Conservation (phyloP, 2,888 invertebrate genomes). For the Drosophila antonietae region DNA sequence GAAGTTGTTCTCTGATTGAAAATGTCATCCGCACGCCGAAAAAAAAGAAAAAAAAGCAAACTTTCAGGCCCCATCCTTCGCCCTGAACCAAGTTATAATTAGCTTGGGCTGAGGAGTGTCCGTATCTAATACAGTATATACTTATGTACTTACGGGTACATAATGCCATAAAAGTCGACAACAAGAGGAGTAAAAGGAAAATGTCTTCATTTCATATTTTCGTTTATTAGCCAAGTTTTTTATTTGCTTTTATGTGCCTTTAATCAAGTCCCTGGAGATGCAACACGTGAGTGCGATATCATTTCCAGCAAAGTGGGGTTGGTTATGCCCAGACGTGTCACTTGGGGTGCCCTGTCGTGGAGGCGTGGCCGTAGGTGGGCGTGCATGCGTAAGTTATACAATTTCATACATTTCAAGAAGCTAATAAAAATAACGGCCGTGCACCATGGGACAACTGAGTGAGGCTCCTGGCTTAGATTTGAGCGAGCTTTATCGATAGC, state of each 20-base stretch:
- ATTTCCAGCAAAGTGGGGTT: conserved; percentile 52
- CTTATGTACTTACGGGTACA: conserved; percentile 23
- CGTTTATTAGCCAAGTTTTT: conserved; percentile 77
- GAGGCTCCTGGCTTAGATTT: conserved; percentile 27
- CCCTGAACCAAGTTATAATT: conserved; percentile 55
- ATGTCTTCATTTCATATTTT: conserved; percentile 67
- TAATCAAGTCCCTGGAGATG: conserved; percentile 82
- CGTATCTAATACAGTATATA: conserved; percentile 8
- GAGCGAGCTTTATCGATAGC: conserved; percentile 8
- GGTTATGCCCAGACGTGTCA: conserved; percentile 24
- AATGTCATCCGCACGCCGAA: conserved; percentile 70
- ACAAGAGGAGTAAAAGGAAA: conserved; percentile 2
- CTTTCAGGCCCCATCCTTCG: conserved; percentile 8
- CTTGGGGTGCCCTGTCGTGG: conserved; percentile 4
- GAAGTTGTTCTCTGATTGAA: conserved; percentile 64
- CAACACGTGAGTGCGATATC: conserved; percentile 79
- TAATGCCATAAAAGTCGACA: conserved; percentile 47
- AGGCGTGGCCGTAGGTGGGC: conserved; percentile 30
- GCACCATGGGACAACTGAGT: conserved; percentile 47
- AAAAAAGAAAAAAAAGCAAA: conserved; percentile 31
- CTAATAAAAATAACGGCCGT: conserved; percentile 60
- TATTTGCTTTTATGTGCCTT: conserved; percentile 78
- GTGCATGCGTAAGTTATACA: conserved; percentile 66
- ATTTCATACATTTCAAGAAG: conserved; percentile 67
- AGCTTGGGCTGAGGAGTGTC: conserved; percentile 47